Percentiles rank a stretch among this genome's conserved stretches.
Evolutionary conservation across 64 coral and sea anemone species (phyloP).

Genomic region (Hydrozoanthus tunicans): DNA sequence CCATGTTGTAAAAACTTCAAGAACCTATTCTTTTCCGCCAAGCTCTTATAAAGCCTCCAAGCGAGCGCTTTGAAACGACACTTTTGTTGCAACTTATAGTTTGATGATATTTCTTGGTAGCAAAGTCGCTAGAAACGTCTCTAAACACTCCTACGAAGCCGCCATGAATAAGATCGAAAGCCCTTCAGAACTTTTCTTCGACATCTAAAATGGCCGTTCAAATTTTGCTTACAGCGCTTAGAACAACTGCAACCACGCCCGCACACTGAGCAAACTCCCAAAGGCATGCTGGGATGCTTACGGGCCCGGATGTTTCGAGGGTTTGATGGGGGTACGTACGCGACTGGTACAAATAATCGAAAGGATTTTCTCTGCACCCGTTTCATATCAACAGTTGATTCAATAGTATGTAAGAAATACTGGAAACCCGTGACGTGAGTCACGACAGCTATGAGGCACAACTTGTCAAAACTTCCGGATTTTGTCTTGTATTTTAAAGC

Average conservation of each 20-base stretch:
- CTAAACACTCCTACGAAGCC: conserved; percentile 67
- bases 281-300: conserved; percentile 71
- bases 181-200: conserved; percentile 19
- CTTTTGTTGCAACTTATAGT: conserved; percentile 8
- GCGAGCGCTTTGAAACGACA: conserved; percentile 58
- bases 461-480: too few species aligned
- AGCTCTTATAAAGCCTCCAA: conserved; percentile 51
- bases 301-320: conserved; percentile 73
- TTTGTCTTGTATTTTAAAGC: too few species aligned
- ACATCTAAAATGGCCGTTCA: conserved; percentile 70
- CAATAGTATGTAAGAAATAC: too few species aligned
- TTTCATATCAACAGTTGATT: too few species aligned
- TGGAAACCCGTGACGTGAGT: too few species aligned
- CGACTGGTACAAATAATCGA: too few species aligned
- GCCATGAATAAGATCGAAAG: conserved; percentile 72
- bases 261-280: conserved; percentile 90
- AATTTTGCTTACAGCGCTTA: conserved; percentile 72
- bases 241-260: conserved; percentile 86
- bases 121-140: conserved; percentile 30
- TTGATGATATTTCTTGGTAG: conserved; percentile 32
- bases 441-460: too few species aligned
- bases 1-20: conserved; percentile 75
- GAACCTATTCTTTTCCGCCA: conserved; percentile 43
- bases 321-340: too few species aligned
- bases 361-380: too few species aligned